Evolutionary conservation across 2,113 vertebrate genomes (phyloP).

Genomic region (Chascanopsetta lugubris): DNA sequence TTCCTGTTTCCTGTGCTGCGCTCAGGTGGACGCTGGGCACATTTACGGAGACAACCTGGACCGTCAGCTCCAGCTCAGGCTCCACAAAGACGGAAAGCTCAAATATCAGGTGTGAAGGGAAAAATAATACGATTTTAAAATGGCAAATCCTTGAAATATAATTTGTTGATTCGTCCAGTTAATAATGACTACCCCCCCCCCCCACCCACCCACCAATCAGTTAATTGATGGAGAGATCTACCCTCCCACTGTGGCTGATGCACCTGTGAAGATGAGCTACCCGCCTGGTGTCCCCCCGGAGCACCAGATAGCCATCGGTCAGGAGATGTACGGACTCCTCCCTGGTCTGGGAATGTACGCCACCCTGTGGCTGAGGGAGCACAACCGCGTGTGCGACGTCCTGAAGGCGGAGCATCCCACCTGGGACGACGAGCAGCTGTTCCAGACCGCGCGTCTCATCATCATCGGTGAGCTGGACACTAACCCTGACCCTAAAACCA

Average conservation of each 20-base stretch:
- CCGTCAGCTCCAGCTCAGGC: constrained; percentile 88
- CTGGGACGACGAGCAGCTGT: constrained; percentile 95
- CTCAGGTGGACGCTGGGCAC: constrained; percentile 93
- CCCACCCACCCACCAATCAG: too few species aligned
- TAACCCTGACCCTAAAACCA: too few species aligned
- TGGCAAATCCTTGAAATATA: background rate
- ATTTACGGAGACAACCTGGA: constrained; percentile 91
- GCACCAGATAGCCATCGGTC: constrained; percentile 87
- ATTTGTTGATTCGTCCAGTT: background rate
- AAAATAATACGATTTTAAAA: background rate
- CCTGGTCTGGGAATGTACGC: constrained; percentile 89
- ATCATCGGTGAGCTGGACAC: constrained; percentile 87
- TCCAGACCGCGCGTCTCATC: constrained; percentile 93
- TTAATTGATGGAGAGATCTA: constrained; percentile 89
- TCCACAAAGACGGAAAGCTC: constrained; percentile 91
- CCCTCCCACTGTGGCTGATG: constrained; percentile 84
- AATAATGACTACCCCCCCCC: background rate
- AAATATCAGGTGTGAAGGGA: constrained; percentile 89
- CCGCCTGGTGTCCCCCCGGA: constrained; percentile 67
- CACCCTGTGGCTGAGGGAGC: constrained; percentile 94
- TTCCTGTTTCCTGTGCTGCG: background rate
- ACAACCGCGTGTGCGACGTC: constrained; percentile 94
- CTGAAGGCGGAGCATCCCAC: constrained; percentile 89
- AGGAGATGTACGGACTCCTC: constrained; percentile 93
- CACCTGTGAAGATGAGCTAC: constrained; percentile 88